Conservation (phyloP, 2,888 invertebrate species). For the Andrena camellia region DNA sequence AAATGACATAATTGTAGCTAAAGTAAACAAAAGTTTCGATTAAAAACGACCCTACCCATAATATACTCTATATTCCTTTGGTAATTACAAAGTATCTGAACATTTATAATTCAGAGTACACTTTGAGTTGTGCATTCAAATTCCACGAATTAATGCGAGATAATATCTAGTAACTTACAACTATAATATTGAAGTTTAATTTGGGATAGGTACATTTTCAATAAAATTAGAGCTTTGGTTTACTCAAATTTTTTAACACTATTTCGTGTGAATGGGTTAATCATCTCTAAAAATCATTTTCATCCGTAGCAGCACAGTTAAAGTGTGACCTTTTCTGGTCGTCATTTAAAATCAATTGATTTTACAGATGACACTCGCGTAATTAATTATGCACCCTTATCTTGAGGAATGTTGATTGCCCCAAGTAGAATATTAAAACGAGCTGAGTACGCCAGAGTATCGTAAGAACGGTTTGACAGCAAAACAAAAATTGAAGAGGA, state of each 20-base stretch:
- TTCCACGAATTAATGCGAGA: neutral
- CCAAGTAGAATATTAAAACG: neutral
- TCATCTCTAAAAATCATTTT: neutral
- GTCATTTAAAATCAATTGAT: neutral
- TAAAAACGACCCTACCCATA: too few species aligned
- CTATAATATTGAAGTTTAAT: neutral
- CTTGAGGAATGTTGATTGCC: neutral
- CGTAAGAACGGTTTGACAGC: neutral
- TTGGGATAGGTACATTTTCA: neutral
- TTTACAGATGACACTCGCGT: neutral
- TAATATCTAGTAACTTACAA: neutral
- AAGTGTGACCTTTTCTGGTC: neutral
- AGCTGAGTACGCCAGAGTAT: neutral
- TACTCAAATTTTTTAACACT: neutral
- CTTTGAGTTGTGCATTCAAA: too few species aligned
- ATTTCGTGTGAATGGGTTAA: neutral
- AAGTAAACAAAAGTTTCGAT: too few species aligned
- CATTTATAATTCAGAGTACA: neutral
- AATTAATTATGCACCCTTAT: slow-evolving; percentile 9
- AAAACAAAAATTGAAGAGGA: neutral
- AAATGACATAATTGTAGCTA: too few species aligned
- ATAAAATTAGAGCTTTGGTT: neutral
- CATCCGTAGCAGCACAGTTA: neutral
- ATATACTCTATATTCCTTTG: too few species aligned
- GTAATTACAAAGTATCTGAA: neutral